These are phyloP conservation scores for Hypena proboscidalis DNA, from an alignment of 2,888 invertebrate genomes.

Conservation along the genomic window DNA sequence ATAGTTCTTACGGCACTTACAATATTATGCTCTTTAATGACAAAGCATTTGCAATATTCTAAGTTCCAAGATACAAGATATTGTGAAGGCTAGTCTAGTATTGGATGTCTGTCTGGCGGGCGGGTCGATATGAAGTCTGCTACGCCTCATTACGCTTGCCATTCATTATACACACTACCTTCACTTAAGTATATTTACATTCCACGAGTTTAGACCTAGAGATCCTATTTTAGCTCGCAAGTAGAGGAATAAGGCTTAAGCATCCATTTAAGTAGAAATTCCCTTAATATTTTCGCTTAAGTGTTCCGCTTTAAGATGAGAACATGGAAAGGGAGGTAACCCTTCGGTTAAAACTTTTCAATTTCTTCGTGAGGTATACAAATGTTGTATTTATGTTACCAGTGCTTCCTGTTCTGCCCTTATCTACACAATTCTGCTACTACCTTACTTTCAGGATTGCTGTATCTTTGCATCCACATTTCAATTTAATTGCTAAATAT, in stretches of 20 bases:
- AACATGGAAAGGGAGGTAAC: slow-evolving; percentile 14
- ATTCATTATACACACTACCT: slow-evolving; percentile 52
- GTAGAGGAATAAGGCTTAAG: slow-evolving; percentile 9
- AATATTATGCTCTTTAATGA: too few species aligned
- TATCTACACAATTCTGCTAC: too few species aligned
- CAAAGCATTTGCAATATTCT: too few species aligned
- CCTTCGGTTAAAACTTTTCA: slow-evolving; percentile 6
- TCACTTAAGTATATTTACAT: slow-evolving; percentile 24
- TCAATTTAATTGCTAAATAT: too few species aligned
- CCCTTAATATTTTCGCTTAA: slow-evolving; percentile 10
- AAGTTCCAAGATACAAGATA: too few species aligned
- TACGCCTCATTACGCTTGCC: slow-evolving; percentile 46
- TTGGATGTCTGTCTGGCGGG: slow-evolving; percentile 1
- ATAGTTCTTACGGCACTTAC: too few species aligned
- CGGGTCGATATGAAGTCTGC: slow-evolving; percentile 35
- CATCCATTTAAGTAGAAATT: slow-evolving; percentile 4
- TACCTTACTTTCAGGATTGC: too few species aligned
- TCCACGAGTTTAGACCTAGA: slow-evolving; percentile 11
- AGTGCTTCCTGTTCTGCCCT: too few species aligned
- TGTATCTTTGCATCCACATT: too few species aligned
- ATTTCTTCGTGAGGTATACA: neutral
- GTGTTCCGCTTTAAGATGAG: slow-evolving; percentile 14
- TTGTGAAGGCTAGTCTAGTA: neutral
- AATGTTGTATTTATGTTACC: slow-evolving; percentile 1
- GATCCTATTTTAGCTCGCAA: slow-evolving; percentile 11